Evolutionary conservation across 2,888 invertebrate genomes (phyloP).

Genomic region (Cybosia mesomella): DNA sequence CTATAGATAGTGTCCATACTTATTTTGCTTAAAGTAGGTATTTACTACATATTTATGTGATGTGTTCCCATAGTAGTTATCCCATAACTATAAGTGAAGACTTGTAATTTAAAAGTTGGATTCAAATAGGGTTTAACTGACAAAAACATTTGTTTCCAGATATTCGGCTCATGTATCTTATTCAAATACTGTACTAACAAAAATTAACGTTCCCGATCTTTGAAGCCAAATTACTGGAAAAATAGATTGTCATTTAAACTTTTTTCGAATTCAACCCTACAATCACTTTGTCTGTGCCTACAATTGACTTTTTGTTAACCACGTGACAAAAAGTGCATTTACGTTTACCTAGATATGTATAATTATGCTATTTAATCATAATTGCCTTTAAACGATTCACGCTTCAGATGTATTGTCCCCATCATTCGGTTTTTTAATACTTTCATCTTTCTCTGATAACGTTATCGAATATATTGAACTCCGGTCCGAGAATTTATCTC

Average conservation of each 20-base stretch:
- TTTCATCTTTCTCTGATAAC: slow-evolving; percentile 81
- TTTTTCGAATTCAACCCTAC: slow-evolving; percentile 1
- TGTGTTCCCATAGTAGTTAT: too few relatives aligned
- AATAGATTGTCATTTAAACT: neutral
- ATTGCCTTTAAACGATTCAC: slow-evolving; percentile 54
- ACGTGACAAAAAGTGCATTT: slow-evolving; percentile 52
- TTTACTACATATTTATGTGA: too few relatives aligned
- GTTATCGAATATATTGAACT: slow-evolving; percentile 83
- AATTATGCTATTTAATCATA: slow-evolving; percentile 43
- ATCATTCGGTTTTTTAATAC: slow-evolving; percentile 69
- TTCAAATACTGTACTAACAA: too few relatives aligned
- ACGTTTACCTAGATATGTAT: slow-evolving; percentile 24
- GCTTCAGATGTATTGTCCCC: slow-evolving; percentile 85
- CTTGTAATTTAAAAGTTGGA: neutral
- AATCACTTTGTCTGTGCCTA: too few relatives aligned
- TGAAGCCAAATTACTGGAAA: neutral
- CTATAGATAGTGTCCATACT: too few relatives aligned
- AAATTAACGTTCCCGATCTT: neutral
- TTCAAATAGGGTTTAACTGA: neutral
- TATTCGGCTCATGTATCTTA: neutral
- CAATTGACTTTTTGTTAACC: slow-evolving; percentile 15
- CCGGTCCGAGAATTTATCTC: slow-evolving; percentile 79
- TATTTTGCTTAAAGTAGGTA: too few relatives aligned
- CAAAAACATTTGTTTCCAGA: neutral
- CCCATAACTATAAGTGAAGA: too few relatives aligned